Evolutionary conservation across 2,888 invertebrate species (phyloP).

Genomic region (Eubasilissa splendida): DNA sequence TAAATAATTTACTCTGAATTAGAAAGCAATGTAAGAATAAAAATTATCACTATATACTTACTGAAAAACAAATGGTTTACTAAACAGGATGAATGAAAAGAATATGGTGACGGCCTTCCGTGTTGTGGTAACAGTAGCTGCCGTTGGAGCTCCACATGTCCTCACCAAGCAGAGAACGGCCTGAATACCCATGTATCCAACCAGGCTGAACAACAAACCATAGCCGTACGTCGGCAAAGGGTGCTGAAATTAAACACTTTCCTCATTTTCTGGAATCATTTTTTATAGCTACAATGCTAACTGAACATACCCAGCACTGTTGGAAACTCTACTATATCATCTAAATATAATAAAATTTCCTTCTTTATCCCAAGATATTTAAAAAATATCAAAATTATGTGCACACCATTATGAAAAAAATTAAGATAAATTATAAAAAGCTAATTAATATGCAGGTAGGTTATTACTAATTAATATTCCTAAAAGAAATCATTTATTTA

Average conservation of each 20-base stretch:
- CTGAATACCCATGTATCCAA: slow-evolving; percentile 95
- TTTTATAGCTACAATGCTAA: no score
- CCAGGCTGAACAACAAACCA: slow-evolving; percentile 87
- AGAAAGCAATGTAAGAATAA: slow-evolving; percentile 5
- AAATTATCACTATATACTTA: slow-evolving; percentile 71
- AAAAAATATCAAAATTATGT: no score
- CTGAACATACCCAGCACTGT: no score
- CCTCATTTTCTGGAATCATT: background rate
- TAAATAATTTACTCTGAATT: slow-evolving; percentile 1
- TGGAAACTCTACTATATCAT: background rate
- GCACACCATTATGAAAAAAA: no score
- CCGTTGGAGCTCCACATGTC: slow-evolving; percentile 91
- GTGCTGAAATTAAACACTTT: slow-evolving; percentile 72
- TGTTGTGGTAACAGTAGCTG: slow-evolving; percentile 94
- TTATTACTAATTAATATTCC: no score
- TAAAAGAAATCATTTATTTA: no score
- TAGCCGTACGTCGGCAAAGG: slow-evolving; percentile 86
- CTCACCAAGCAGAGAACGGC: slow-evolving; percentile 92
- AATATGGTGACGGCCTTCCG: slow-evolving; percentile 94
- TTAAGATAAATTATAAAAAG: no score
- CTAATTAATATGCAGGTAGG: no score
- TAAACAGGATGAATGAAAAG: slow-evolving; percentile 93
- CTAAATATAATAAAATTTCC: background rate
- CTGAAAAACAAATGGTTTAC: slow-evolving; percentile 94
- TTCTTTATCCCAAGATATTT: background rate